Evolutionary conservation across 2,797 vertebrate genomes (phyloP).

Genomic region (Macropus fuliginosus): DNA sequence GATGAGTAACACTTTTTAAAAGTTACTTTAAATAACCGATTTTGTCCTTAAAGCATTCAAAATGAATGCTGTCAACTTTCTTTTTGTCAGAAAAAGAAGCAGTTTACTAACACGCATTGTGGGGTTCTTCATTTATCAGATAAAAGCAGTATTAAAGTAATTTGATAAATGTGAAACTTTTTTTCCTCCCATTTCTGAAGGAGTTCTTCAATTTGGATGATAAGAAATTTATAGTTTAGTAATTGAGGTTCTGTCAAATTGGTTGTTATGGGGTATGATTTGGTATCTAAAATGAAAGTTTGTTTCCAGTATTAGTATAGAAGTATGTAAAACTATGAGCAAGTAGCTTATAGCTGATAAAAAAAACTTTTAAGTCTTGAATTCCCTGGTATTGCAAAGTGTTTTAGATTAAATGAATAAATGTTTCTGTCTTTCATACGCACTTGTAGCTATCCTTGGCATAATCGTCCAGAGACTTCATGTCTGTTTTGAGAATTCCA

Average conservation of each 20-base stretch:
- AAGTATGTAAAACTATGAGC: slow-evolving; percentile 39
- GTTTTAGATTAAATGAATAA: slow-evolving; percentile 22
- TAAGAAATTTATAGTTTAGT: slow-evolving; percentile 58
- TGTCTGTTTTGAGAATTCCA: slow-evolving; percentile 45
- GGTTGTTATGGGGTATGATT: slow-evolving; percentile 50
- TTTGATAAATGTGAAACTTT: slow-evolving; percentile 61
- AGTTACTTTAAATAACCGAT: neutral
- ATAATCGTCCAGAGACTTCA: slow-evolving; percentile 11
- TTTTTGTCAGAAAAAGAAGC: slow-evolving; percentile 43
- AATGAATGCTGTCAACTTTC: neutral
- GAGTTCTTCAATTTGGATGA: slow-evolving; percentile 66
- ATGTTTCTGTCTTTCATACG: neutral
- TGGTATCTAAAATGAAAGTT: slow-evolving; percentile 52
- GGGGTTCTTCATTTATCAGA: neutral
- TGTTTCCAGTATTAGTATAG: slow-evolving; percentile 52
- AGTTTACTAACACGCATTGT: slow-evolving; percentile 10
- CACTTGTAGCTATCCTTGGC: neutral
- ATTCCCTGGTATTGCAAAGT: slow-evolving; percentile 24
- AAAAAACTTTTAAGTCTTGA: slow-evolving; percentile 22
- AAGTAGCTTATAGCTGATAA: slow-evolving; percentile 11
- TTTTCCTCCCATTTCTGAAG: slow-evolving; percentile 48
- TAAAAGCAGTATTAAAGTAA: neutral
- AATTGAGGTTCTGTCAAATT: slow-evolving; percentile 69
- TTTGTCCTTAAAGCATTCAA: slow-evolving; percentile 36
- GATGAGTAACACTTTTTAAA: neutral